phyloP scores from a whole-genome alignment of 2,113 vertebrate species.

The Ovis aries region ARS-UI_Ramb_v3.0 NC_056054.1:145598001-145598500 shows the following conservation, averaged over 20 bases:
- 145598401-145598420: neutral
- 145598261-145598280: neutral
- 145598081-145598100: neutral
- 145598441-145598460: neutral
- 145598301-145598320: neutral
- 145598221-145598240: neutral
- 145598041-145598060: neutral
- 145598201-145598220: constrained; percentile 18
- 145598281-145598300: constrained; percentile 53
- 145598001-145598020: constrained; percentile 46
- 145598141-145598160: neutral
- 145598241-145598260: constrained; percentile 44
- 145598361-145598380: constrained; percentile 3
- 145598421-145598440: neutral
- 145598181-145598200: constrained; percentile 45
- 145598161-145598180: constrained; percentile 28
- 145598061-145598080: neutral
- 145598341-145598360: neutral
- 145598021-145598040: constrained; percentile 50
- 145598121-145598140: neutral
- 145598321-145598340: neutral
- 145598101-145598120: neutral
- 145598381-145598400: neutral
- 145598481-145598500: neutral
- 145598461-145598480: neutral